Conservation (phyloP, 2,797 vertebrate species). For the Karalla daura region DNA sequence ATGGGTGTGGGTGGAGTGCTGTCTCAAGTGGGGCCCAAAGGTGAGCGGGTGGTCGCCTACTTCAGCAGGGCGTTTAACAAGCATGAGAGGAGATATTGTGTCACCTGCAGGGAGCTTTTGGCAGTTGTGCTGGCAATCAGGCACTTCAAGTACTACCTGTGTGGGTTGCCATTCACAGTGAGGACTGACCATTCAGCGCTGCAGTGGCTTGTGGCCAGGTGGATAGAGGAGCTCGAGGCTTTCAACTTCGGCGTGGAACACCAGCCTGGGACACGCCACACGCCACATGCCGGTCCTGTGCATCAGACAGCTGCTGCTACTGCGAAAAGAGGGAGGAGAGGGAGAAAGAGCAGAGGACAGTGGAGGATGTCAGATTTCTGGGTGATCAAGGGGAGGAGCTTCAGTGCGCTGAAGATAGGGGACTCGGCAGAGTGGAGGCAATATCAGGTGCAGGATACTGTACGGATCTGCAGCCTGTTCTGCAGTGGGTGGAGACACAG, state of each 20-base stretch:
- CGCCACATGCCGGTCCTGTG: not conserved
- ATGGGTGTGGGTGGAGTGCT: constrained; percentile 19
- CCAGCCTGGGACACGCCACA: not conserved
- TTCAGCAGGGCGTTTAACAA: constrained; percentile 16
- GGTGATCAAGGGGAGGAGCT: not conserved
- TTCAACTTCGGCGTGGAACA: not conserved
- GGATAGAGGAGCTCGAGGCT: not conserved
- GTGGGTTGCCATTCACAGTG: not conserved
- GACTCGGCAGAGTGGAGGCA: not conserved
- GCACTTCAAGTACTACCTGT: constrained; percentile 7
- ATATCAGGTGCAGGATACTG: constrained; percentile 28
- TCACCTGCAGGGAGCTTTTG: not conserved
- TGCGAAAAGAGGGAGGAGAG: not conserved
- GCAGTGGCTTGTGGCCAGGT: not conserved
- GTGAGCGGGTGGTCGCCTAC: constrained; percentile 22
- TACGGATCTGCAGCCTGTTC: constrained; percentile 15
- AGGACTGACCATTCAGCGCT: not conserved
- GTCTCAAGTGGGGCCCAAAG: constrained; percentile 7
- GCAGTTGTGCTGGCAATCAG: not conserved
- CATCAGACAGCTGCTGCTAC: not conserved
- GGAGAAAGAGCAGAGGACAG: not conserved
- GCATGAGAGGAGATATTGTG: constrained; percentile 2
- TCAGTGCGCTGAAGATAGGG: not conserved
- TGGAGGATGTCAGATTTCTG: too few relatives aligned
- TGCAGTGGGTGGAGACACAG: constrained; percentile 16